Evolutionary conservation across 1,140 invertebrate genomes (phyloP), one percentile per base, ranked within the genome.

Genomic region (Triops longicaudatus): DNA sequence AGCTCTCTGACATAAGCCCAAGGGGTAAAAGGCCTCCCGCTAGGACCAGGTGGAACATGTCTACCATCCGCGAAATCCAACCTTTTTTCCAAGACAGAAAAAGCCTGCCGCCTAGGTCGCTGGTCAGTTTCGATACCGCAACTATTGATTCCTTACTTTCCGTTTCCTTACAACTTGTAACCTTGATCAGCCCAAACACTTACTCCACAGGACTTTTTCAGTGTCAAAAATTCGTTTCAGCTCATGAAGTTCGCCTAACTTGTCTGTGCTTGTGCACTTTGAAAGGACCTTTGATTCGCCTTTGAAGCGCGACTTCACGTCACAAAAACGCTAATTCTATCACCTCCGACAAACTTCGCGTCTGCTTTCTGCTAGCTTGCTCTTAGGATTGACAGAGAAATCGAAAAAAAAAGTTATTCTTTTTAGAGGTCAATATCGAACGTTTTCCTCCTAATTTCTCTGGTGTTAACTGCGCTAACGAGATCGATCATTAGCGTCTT

Each of bases 61-160:
- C 50, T 22, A 63, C 50, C 6, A n/a, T 63, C 22, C 6, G 10
- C n/a, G 50, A 22, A 17, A 6, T 6, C 6, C 4, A 10, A 63
- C 22, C 4, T 63, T 5, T 63, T 14, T 22, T 63, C 3, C 50
- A 63, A 63, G 1, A 37, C 50, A 63, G 17, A 63, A 63, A 63
- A 63, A 63, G 10, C 6, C 14, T 17, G 22, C 7, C 17, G 17
- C 50, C 22, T 22, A 5, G 6, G 14, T 63, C 50, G 14, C 50
- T 22, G 7, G n/a, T 63, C 50, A 17, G 3, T 14, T 63, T 63
- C 50, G 22, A 22, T 22, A 63, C 22, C 50, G 50, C 50, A 63
- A 63, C 50, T 63, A 63, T 63, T 17, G 50, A 63, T 63, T 63
- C 50, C 50, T 37, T 37, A 63, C 50, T 63, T 63, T 63, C 22